Evolutionary conservation across 2,113 vertebrate species (phyloP).

Genomic region (Agapornis roseicollis): DNA sequence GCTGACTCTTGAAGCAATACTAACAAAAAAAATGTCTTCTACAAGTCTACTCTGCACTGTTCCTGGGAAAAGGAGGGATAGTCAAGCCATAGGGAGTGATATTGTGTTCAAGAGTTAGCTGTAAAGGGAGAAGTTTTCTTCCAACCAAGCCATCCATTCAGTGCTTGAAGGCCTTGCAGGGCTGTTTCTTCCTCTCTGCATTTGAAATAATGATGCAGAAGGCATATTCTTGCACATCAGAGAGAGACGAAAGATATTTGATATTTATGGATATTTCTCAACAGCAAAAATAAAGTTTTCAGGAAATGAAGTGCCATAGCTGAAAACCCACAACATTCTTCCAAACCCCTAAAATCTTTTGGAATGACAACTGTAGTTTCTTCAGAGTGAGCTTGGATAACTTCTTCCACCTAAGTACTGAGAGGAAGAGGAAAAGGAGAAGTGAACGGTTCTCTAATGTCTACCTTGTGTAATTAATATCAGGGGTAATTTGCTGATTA

Average conservation of each 20-base stretch:
- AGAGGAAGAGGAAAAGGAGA: neutral
- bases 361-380: neutral
- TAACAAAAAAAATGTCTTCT: neutral
- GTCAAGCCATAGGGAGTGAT: neutral
- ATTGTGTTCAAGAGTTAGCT: neutral
- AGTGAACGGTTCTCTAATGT: neutral
- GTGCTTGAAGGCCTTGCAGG: neutral
- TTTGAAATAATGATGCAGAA: neutral
- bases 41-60: neutral
- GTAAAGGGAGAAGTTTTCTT: neutral
- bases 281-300: neutral
- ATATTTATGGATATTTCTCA: neutral
- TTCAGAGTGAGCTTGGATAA: neutral
- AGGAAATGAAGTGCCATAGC: neutral
- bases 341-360: neutral
- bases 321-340: neutral
- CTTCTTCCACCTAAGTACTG: neutral
- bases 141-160: neutral
- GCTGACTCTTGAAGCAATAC: neutral
- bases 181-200: neutral
- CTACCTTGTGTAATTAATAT: neutral
- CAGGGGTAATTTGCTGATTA: neutral
- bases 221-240: neutral
- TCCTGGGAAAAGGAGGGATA: neutral
- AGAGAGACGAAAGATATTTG: neutral